Conservation (phyloP, 2,113 vertebrate species). For the Proterorhinus semilunaris region DNA sequence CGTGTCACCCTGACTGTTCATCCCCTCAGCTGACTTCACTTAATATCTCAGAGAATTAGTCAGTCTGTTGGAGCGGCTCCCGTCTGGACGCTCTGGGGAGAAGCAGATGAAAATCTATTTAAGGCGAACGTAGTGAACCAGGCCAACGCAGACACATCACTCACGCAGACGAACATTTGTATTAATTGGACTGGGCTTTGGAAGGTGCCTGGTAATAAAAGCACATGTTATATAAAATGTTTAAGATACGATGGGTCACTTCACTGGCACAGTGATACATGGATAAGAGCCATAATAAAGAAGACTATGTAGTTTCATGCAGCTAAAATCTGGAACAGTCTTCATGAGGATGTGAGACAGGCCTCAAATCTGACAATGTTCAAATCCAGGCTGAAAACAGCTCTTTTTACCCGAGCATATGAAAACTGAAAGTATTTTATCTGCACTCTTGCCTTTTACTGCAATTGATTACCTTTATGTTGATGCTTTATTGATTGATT, state of each 20-base stretch:
- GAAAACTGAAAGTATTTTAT: too few species aligned
- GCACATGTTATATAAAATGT: not conserved
- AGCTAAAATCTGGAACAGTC: too few species aligned
- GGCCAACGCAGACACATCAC: constrained; percentile 22
- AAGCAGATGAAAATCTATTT: constrained; percentile 33
- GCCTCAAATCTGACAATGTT: too few species aligned
- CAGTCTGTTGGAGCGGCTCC: not conserved
- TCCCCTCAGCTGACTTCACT: not conserved
- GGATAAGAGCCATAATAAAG: not conserved
- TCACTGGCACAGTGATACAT: not conserved
- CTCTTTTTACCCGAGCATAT: too few species aligned
- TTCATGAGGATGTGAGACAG: too few species aligned
- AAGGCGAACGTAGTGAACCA: constrained; percentile 11
- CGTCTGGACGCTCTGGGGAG: constrained; percentile 4
- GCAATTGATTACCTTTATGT: too few species aligned
- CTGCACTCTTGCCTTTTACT: too few species aligned
- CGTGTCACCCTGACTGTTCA: not conserved
- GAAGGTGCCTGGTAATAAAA: not conserved
- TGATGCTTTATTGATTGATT: too few species aligned
- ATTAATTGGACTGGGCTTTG: constrained; percentile 28
- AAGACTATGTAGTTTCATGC: too few species aligned
- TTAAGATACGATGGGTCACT: not conserved
- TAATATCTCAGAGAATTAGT: constrained; percentile 12
- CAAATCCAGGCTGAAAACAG: too few species aligned
- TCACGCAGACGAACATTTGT: constrained; percentile 36